These are phyloP conservation scores for Kryptopterus vitreolus DNA, from an alignment of 2,797 vertebrate species.

Conservation along the genomic window DNA sequence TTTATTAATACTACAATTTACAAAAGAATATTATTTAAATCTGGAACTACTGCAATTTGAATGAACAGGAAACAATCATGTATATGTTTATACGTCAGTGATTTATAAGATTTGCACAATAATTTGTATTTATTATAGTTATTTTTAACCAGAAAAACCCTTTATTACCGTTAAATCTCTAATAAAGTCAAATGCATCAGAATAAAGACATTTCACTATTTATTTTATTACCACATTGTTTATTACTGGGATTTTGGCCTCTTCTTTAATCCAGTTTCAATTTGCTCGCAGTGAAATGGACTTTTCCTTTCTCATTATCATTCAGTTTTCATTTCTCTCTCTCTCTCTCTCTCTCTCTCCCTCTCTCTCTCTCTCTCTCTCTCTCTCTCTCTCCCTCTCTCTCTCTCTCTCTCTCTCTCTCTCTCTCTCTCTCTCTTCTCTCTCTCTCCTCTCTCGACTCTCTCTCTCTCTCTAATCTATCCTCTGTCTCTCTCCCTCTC, in stretches of 20 bases:
- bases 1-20: neutral
- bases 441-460: no score
- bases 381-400: no score
- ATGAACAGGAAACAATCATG: neutral
- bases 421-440: constrained; percentile 54
- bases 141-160: no score
- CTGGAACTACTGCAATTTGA: neutral
- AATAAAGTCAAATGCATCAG: neutral
- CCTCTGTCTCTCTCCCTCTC: constrained; percentile 57
- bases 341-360: constrained; percentile 64
- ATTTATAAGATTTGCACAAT: no score
- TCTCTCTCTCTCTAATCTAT: no score
- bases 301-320: constrained; percentile 48
- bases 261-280: constrained; percentile 23
- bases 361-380: constrained; percentile 62
- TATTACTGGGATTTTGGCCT: constrained; percentile 2
- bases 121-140: no score
- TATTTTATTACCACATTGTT: neutral
- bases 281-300: constrained; percentile 23
- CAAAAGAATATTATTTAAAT: neutral
- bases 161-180: neutral
- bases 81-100: neutral
- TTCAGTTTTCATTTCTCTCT: constrained; percentile 50
- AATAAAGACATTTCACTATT: neutral
- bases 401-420: constrained; percentile 26